A percentile compares a stretch with the other conserved stretches of the same genome.
Conservation (phyloP, 2,113 vertebrate species). For the Sapayoa aenigma region DNA sequence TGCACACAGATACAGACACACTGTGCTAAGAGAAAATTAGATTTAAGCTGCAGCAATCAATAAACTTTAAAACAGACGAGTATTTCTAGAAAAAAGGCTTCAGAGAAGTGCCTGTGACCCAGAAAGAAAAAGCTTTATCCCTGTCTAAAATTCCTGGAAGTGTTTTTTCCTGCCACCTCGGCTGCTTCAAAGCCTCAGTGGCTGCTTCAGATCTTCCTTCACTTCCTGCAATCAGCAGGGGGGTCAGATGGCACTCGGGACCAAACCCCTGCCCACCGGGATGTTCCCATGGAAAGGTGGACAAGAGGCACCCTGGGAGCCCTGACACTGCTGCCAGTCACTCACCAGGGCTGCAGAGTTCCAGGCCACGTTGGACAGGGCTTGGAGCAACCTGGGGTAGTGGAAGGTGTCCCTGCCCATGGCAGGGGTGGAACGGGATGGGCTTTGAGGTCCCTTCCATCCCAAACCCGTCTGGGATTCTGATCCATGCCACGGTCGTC, state of each 20-base stretch:
- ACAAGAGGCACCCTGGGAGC: not conserved
- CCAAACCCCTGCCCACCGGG: not conserved
- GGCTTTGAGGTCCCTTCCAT: not conserved
- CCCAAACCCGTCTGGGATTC: not conserved
- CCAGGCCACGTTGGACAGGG: not conserved
- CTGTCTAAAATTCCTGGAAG: not conserved
- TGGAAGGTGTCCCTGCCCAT: not conserved
- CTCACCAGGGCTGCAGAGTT: not conserved
- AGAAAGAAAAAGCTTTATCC: not conserved
- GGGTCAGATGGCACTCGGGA: not conserved
- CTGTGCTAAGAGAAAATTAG: not conserved
- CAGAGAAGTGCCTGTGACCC: not conserved
- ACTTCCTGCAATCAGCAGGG: not conserved
- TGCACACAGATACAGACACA: fast-evolving
- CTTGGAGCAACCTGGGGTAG: not conserved
- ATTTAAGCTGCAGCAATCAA: not conserved
- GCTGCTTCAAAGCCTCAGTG: not conserved
- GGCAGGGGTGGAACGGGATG: too few relatives aligned
- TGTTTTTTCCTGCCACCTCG: not conserved
- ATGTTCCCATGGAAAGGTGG: not conserved
- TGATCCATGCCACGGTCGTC: not conserved
- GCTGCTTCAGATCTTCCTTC: not conserved
- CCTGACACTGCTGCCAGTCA: fast-evolving
- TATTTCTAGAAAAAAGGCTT: not conserved
- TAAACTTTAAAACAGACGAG: not conserved